phyloP scores from a whole-genome alignment of 1,140 invertebrate species.

The Diuraphis noxia region DNA sequence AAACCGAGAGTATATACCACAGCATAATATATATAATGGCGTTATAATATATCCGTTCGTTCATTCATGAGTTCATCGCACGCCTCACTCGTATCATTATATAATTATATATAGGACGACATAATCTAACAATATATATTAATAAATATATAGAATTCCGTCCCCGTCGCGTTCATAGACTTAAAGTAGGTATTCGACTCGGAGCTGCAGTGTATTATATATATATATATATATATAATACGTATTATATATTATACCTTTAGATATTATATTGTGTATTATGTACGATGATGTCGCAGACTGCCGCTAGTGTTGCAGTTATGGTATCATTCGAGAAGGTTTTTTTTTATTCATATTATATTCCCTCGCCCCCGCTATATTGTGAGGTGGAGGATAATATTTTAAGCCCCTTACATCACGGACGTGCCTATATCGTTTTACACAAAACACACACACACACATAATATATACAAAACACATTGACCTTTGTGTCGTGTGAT shows the following conservation, averaged over 20 bases:
- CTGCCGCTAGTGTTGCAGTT: no score
- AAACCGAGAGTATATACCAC: conserved; percentile 20
- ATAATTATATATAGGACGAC: neutral
- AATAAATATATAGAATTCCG: neutral
- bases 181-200: neutral
- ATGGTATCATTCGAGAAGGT: neutral
- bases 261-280: neutral
- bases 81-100: neutral
- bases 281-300: neutral
- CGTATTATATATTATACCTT: no score
- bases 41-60: neutral
- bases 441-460: neutral
- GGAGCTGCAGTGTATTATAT: neutral
- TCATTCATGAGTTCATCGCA: conserved; percentile 33
- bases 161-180: neutral
- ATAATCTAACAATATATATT: neutral
- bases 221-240: no score
- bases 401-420: conserved; percentile 28
- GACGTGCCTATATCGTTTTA: conserved; percentile 30
- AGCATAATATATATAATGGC: neutral
- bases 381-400: conserved; percentile 15
- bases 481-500: conserved; percentile 47
- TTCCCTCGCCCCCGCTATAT: neutral
- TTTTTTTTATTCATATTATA: neutral
- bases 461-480: conserved; percentile 28